These are phyloP conservation scores for Isichthys henryi DNA, from an alignment of 2,113 vertebrate species.

Conservation along the genomic window DNA sequence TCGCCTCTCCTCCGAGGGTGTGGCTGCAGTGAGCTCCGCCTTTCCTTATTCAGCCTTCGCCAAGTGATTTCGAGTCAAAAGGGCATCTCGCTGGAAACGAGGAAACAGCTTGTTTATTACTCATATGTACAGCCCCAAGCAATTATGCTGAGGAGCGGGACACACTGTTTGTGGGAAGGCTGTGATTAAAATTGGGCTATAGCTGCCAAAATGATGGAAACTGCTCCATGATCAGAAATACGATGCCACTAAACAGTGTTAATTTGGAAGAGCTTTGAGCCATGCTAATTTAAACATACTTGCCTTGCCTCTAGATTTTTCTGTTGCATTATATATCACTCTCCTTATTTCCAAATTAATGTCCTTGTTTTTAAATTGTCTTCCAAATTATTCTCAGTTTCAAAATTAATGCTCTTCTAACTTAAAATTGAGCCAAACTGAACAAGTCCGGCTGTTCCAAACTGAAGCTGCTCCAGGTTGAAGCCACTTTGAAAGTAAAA, in stretches of 20 bases:
- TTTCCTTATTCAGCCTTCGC: neutral
- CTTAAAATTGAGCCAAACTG: neutral
- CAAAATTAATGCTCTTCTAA: neutral
- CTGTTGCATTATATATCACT: neutral
- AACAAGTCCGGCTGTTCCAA: neutral
- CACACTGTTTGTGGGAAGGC: neutral
- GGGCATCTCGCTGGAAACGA: neutral
- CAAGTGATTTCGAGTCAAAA: neutral
- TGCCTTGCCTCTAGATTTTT: neutral
- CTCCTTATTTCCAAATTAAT: neutral
- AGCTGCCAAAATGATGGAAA: constrained; percentile 1
- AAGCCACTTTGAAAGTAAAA: neutral
- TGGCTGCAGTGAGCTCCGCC: neutral
- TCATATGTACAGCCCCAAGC: neutral
- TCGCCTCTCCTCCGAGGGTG: no score
- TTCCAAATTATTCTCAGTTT: neutral
- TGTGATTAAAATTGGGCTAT: neutral
- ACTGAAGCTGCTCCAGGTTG: neutral
- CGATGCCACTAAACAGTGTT: neutral
- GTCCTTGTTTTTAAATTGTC: neutral
- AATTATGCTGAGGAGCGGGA: neutral
- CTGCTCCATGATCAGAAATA: neutral
- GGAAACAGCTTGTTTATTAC: neutral
- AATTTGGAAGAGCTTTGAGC: constrained; percentile 1
- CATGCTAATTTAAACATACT: neutral